phyloP scores from a whole-genome alignment of 37 sponge, comb jelly and placozoan species.

The Geodia barretti region DNA sequence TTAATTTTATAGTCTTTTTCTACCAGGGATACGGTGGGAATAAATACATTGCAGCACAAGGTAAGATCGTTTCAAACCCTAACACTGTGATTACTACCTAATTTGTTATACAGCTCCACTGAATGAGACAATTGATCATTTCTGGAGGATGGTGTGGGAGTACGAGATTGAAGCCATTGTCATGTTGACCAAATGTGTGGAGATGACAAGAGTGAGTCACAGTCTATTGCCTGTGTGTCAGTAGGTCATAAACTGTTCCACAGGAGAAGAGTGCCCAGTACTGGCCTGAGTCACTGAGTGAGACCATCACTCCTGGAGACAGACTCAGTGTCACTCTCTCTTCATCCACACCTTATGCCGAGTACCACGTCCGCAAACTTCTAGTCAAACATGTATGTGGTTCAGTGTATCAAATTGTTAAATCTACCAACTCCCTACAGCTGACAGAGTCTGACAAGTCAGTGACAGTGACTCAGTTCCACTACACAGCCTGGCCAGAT shows the following conservation, averaged over 20 bases:
- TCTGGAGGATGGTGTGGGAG: slow-evolving; percentile 28
- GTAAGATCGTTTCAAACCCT: not conserved
- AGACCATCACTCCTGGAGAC: not conserved
- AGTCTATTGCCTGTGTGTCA: not conserved
- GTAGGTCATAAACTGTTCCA: not conserved
- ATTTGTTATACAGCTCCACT: not conserved
- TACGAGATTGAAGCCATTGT: not conserved
- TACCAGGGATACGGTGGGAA: not conserved
- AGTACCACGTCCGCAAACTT: slow-evolving; percentile 47
- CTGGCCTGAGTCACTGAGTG: not conserved
- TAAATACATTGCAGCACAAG: not conserved
- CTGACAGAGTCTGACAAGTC: not conserved
- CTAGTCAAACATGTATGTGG: slow-evolving; percentile 29
- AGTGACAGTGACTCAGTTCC: slow-evolving; percentile 28
- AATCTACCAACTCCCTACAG: not conserved
- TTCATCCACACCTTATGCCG: slow-evolving; percentile 30
- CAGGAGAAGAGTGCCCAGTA: not conserved
- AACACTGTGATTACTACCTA: not conserved
- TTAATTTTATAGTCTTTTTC: not conserved
- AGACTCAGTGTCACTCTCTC: slow-evolving; percentile 29
- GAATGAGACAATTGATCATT: not conserved
- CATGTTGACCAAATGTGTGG: slow-evolving; percentile 10
- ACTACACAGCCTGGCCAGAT: slow-evolving; percentile 48
- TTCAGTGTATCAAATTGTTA: not conserved
- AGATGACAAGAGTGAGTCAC: not conserved